Conservation (phyloP, 2,113 vertebrate genomes). For the Coptodon bakossiorum region DNA sequence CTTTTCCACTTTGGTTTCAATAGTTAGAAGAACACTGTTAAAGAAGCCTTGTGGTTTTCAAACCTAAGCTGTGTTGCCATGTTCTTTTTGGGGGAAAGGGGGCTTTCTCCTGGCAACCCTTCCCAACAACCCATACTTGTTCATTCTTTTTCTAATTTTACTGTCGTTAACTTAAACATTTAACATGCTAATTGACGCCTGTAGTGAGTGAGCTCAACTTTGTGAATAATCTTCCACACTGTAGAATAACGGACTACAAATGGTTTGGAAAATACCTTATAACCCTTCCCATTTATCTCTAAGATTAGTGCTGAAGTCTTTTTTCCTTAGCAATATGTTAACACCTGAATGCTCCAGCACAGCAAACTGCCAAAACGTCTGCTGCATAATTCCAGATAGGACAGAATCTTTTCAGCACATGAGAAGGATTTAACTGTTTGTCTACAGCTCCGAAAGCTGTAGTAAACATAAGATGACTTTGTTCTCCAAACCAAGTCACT, state of each 20-base stretch:
- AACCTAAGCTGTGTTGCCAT: not conserved
- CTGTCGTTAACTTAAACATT: not conserved
- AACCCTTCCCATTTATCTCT: not conserved
- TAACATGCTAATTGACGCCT: not conserved
- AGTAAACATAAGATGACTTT: not conserved
- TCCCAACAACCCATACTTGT: not conserved
- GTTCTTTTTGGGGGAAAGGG: not conserved
- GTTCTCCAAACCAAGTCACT: not conserved
- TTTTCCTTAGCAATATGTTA: not conserved
- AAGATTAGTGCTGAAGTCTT: not conserved
- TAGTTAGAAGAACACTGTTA: not conserved
- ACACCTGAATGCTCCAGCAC: not conserved
- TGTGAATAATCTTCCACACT: not conserved
- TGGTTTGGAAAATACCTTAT: not conserved
- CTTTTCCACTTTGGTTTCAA: not conserved
- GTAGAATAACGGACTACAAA: not conserved
- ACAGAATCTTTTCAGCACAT: not conserved
- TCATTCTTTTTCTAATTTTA: not conserved
- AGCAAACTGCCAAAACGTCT: not conserved
- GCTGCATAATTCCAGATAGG: not conserved
- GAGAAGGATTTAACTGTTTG: not conserved
- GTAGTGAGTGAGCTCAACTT: not conserved
- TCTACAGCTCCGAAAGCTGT: not conserved
- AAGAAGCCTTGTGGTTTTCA: not conserved
- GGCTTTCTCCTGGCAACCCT: not conserved